Conservation (phyloP, 2,888 invertebrate species). For the Drosophila antonietae region DNA sequence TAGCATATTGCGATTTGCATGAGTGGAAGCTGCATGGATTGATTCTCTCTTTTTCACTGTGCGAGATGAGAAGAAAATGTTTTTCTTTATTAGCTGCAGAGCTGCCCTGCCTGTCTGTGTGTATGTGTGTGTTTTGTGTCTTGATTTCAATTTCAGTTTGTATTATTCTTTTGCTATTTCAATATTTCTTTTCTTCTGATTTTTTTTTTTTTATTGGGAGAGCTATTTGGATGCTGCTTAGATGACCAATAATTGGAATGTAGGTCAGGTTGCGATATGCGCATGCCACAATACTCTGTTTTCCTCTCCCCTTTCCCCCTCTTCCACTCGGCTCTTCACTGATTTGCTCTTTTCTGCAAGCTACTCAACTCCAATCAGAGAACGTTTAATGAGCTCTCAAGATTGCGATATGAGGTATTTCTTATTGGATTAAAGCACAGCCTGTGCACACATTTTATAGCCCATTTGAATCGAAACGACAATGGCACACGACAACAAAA, state of each 20-base stretch:
- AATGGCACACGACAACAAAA: neutral
- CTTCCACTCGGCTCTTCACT: too few relatives aligned
- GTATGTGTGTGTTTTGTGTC: conserved; percentile 40
- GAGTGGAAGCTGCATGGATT: conserved; percentile 15
- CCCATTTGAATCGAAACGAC: neutral
- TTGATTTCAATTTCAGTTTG: conserved; percentile 23
- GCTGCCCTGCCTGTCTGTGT: neutral
- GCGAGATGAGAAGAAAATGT: conserved; percentile 28
- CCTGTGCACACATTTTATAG: conserved; percentile 1
- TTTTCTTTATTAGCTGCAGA: conserved; percentile 55
- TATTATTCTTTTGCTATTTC: conserved; percentile 11
- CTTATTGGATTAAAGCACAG: conserved; percentile 15
- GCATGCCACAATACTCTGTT: conserved; percentile 52
- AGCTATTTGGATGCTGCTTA: conserved; percentile 65
- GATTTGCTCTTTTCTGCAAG: conserved; percentile 4
- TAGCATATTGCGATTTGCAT: conserved; percentile 33
- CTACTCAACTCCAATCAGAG: conserved; percentile 27
- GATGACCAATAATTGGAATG: conserved; percentile 77
- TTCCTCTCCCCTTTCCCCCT: neutral
- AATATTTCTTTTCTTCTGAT: conserved; percentile 5
- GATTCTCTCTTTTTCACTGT: conserved; percentile 31
- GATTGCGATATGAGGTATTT: conserved; percentile 22
- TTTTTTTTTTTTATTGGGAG: conserved; percentile 20
- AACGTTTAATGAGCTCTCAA: conserved; percentile 31
- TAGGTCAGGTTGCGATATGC: conserved; percentile 71